A percentile compares a stretch with the other conserved stretches of the same genome.
phyloP scores from a whole-genome alignment of 1,140 invertebrate species.

The Nymphalis io region DNA sequence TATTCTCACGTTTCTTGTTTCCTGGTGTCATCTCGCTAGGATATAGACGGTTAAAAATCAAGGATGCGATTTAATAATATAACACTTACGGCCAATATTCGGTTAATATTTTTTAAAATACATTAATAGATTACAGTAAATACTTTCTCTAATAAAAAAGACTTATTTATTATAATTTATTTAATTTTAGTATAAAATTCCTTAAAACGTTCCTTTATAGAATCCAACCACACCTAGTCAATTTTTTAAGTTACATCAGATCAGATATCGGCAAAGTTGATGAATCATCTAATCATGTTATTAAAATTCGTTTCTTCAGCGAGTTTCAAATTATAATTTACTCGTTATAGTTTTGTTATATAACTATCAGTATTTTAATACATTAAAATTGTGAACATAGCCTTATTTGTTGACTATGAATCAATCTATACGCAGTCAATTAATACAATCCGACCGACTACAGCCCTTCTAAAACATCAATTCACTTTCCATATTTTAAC shows the following conservation, averaged over 20 bases:
- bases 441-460: too few relatives aligned
- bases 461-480: background rate
- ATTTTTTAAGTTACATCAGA: conserved; percentile 27
- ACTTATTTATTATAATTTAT: background rate
- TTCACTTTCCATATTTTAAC: background rate
- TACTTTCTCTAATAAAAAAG: too few relatives aligned
- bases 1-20: conserved; percentile 75
- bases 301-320: background rate
- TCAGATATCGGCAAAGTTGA: conserved; percentile 8
- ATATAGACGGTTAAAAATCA: background rate
- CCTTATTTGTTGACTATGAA: too few relatives aligned
- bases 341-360: too few relatives aligned
- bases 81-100: background rate
- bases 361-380: too few relatives aligned
- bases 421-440: too few relatives aligned
- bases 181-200: conserved; percentile 1
- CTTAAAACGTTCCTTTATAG: background rate
- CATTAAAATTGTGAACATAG: too few relatives aligned
- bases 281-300: conserved; percentile 23
- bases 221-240: conserved; percentile 15
- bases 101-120: too few relatives aligned
- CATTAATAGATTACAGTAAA: too few relatives aligned
- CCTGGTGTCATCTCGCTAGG: conserved; percentile 54
- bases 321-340: background rate
- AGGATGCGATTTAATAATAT: background rate